These are phyloP conservation scores for Argyra leucocephala DNA, from an alignment of 2,888 invertebrate species.

Conservation along the genomic window DNA sequence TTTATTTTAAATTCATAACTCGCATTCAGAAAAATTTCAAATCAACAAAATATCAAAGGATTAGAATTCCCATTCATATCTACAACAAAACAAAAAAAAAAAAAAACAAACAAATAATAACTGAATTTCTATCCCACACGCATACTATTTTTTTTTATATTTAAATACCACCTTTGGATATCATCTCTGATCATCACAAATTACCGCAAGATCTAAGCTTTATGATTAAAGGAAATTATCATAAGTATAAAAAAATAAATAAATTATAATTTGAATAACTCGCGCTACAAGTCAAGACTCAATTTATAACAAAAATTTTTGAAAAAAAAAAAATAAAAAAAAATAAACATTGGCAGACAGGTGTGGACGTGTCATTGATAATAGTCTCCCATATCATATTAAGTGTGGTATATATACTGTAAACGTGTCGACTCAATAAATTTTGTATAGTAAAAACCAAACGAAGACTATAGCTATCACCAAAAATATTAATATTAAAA, in stretches of 20 bases:
- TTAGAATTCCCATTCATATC: too few relatives aligned
- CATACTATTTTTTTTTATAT: too few relatives aligned
- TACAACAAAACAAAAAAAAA: too few relatives aligned
- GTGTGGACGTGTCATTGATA: conserved; percentile 15
- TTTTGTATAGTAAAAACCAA: not conserved
- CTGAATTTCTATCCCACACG: too few relatives aligned
- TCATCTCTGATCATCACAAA: not conserved
- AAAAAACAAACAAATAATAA: too few relatives aligned
- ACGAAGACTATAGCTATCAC: too few relatives aligned
- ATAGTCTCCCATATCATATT: not conserved
- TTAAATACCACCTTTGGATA: not conserved
- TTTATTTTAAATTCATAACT: too few relatives aligned
- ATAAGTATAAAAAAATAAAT: not conserved
- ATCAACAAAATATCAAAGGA: too few relatives aligned
- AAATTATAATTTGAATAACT: not conserved
- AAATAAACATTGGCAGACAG: conserved; percentile 12
- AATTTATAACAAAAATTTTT: not conserved
- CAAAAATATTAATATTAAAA: too few relatives aligned
- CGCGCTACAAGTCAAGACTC: not conserved
- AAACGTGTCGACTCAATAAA: not conserved
- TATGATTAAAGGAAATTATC: not conserved
- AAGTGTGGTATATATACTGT: not conserved
- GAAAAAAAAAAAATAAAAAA: not conserved
- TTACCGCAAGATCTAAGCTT: not conserved
- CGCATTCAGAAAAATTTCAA: too few relatives aligned